A percentile compares a stretch with the other conserved stretches of the same genome.
Conservation (phyloP, 1,140 invertebrate genomes). For the Triops cancriformis region DNA sequence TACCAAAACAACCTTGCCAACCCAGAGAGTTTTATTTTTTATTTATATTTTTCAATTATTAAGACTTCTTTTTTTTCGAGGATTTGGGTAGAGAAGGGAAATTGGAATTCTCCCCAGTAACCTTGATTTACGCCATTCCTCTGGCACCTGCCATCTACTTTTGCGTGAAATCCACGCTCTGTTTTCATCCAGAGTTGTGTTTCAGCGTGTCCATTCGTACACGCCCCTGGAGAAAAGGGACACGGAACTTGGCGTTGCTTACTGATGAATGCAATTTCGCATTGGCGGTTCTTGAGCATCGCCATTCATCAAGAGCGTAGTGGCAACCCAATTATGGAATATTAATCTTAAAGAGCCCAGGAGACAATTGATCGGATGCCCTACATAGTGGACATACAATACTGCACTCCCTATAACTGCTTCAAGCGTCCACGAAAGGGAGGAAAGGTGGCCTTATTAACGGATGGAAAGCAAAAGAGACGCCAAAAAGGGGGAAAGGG, state of each 20-base stretch:
- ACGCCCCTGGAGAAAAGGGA: neutral
- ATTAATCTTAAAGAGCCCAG: neutral
- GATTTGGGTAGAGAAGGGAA: no score
- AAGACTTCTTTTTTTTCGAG: no score
- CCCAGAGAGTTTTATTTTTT: neutral
- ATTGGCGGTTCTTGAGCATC: no score
- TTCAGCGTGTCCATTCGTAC: neutral
- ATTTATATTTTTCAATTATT: no score
- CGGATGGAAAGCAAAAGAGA: neutral
- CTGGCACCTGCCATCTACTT: neutral
- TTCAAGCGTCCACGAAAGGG: neutral
- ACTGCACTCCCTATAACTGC: neutral
- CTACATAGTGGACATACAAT: neutral
- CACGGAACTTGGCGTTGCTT: neutral
- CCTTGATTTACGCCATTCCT: neutral
- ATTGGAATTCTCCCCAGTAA: neutral
- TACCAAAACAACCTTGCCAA: neutral
- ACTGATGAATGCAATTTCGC: no score
- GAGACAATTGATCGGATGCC: neutral
- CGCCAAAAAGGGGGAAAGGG: neutral
- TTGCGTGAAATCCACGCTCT: neutral
- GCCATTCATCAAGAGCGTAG: neutral
- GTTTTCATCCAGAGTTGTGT: neutral
- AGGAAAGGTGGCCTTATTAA: neutral
- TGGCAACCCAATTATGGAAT: neutral